These are phyloP conservation scores for Meloidogyne hapla DNA, from an alignment of 1,140 invertebrate species.

Conservation along the genomic window DNA sequence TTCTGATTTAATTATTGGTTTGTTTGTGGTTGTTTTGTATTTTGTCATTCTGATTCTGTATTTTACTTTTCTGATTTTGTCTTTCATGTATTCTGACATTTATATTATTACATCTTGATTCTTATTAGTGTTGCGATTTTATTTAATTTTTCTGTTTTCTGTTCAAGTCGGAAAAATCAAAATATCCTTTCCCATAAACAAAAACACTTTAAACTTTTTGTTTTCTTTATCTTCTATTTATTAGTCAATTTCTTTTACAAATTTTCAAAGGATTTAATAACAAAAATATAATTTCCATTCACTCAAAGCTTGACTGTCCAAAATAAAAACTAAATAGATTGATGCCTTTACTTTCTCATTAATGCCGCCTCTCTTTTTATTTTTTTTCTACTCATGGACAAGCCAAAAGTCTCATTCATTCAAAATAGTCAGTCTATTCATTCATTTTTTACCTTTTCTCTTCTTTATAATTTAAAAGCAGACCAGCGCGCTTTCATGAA, in stretches of 20 bases:
- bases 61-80: not conserved
- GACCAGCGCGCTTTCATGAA: not conserved
- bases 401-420: not conserved
- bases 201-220: too few relatives aligned
- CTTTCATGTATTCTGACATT: too few relatives aligned
- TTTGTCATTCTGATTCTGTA: too few relatives aligned
- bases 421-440: not conserved
- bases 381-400: not conserved
- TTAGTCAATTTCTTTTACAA: too few relatives aligned
- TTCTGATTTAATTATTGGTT: not conserved
- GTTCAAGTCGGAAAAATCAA: too few relatives aligned
- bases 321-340: not conserved
- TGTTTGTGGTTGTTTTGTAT: not conserved
- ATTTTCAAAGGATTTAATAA: too few relatives aligned
- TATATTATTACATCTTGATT: too few relatives aligned
- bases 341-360: not conserved
- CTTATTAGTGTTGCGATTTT: too few relatives aligned
- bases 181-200: too few relatives aligned
- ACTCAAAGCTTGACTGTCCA: too few relatives aligned
- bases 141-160: conserved; percentile 5
- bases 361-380: not conserved
- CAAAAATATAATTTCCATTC: too few relatives aligned
- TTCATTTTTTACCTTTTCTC: not conserved
- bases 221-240: too few relatives aligned
- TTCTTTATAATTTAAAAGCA: not conserved